Evolutionary conservation across 2,888 invertebrate genomes (phyloP), one percentile per base, ranked within the genome.

Genomic region (Netelia virgata): DNA sequence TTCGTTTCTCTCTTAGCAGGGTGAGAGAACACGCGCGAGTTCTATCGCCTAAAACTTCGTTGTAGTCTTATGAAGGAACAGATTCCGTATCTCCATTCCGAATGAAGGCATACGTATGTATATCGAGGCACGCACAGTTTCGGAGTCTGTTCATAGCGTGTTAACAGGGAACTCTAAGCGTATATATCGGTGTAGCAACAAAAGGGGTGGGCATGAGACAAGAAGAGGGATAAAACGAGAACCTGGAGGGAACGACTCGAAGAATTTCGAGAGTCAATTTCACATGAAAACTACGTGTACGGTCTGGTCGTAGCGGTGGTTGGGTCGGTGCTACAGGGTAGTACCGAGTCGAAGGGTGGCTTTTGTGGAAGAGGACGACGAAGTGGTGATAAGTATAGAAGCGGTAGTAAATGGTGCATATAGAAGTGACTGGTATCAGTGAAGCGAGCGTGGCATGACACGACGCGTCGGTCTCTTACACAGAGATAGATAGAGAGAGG

Each of bases 201-300:
- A 66, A 64, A 36, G 68, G 61, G 20, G 47, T 55, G 36, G 5
- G 3, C 20, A 66, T 10, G 28, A 61, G 66, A 79, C 47, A 66
- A 61, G 61, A 23, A 14, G 66, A n/a, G 11, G 72, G 50, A 59
- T 66, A 64, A 80, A 69, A 74, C 16, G 63, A 16, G 53, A 63
- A 50, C 0, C 36, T 50, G 50, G 14, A 53, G 14, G 16, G 47
- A 47, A 41, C 28, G 43, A 57, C 81, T 82, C 75, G 81, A 82
- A 82, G 81, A 82, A 82, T 82, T 82, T 75, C 70, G 81, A 64
- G 81, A 82, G 75, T 82, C 75, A 75, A 82, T 82, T 82, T 75
- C 50, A 75, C 55, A 8, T 64, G 64, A 14, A 43, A 75, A 82
- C 53, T 75, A 20, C 69, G 47, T 14, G 23, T 23, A 72, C 20